These are phyloP conservation scores for Pseudoatta argentina DNA, from an alignment of 1,140 invertebrate genomes.

Conservation along the genomic window DNA sequence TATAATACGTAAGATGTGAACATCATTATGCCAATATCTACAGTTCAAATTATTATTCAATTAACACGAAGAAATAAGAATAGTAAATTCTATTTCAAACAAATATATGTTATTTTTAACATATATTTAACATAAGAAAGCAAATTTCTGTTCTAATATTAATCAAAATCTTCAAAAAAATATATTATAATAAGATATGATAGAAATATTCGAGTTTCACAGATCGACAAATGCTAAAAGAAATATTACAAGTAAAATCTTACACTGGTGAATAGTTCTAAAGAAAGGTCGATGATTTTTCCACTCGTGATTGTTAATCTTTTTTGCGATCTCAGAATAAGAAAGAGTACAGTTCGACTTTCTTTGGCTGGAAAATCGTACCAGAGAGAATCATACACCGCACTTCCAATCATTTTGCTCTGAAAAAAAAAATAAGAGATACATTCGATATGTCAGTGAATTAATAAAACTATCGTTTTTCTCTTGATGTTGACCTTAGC, in stretches of 20 bases:
- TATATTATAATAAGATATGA: neutral
- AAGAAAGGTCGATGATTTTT: constrained; percentile 50
- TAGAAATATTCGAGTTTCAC: neutral
- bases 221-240: neutral
- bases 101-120: neutral
- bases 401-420: constrained; percentile 44
- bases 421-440: neutral
- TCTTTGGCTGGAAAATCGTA: constrained; percentile 38
- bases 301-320: constrained; percentile 50
- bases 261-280: constrained; percentile 55
- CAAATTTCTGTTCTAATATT: neutral
- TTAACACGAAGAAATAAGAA: neutral
- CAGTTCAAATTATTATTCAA: neutral
- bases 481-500: neutral
- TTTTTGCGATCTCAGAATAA: constrained; percentile 56
- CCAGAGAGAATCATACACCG: constrained; percentile 53
- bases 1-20: neutral
- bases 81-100: neutral
- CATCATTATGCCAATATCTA: neutral
- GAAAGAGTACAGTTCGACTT: constrained; percentile 21
- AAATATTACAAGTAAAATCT: neutral
- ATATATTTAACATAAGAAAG: neutral
- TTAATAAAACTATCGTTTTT: neutral
- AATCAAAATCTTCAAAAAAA: neutral
- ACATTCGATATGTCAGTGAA: neutral